Evolutionary conservation across 1,140 invertebrate species (phyloP).

Genomic region (Frieseomelitta varia): DNA sequence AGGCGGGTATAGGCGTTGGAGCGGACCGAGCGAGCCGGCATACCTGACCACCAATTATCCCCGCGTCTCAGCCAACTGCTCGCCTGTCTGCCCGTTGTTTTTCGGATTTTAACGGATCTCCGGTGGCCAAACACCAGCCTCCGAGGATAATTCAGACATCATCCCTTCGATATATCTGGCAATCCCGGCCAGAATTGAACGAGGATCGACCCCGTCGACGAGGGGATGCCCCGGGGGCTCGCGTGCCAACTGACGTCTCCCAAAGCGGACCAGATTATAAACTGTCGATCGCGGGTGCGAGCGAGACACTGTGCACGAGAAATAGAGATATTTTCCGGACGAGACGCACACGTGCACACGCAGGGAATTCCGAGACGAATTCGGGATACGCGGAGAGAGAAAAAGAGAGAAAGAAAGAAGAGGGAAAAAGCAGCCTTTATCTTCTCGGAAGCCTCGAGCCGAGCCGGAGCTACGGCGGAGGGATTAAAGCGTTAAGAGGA

Average conservation of each 20-base stretch:
- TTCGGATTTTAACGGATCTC: constrained; percentile 51
- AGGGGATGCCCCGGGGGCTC: constrained; percentile 63
- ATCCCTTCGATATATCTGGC: constrained; percentile 66
- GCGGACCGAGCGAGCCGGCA: constrained; percentile 45
- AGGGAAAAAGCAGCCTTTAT: constrained; percentile 26
- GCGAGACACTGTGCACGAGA: neutral
- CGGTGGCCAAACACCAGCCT: constrained; percentile 49
- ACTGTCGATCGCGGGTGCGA: constrained; percentile 53
- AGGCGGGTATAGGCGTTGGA: constrained; percentile 28
- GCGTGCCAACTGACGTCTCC: constrained; percentile 75
- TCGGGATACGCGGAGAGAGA: too few relatives aligned
- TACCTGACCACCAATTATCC: constrained; percentile 74
- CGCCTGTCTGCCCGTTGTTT: constrained; percentile 15
- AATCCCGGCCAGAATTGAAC: constrained; percentile 49
- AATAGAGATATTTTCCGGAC: constrained; percentile 4
- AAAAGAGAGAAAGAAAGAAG: neutral
- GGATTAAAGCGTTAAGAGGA: constrained; percentile 69
- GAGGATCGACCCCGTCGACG: constrained; percentile 49
- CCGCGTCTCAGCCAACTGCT: constrained; percentile 71
- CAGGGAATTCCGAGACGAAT: constrained; percentile 5
- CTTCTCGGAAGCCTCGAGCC: constrained; percentile 15
- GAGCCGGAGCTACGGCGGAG: constrained; percentile 32
- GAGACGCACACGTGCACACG: neutral
- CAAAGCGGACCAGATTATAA: constrained; percentile 65
- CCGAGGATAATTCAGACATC: constrained; percentile 73